Conservation (phyloP, 2,888 invertebrate genomes). For the Fragum sueziense region DNA sequence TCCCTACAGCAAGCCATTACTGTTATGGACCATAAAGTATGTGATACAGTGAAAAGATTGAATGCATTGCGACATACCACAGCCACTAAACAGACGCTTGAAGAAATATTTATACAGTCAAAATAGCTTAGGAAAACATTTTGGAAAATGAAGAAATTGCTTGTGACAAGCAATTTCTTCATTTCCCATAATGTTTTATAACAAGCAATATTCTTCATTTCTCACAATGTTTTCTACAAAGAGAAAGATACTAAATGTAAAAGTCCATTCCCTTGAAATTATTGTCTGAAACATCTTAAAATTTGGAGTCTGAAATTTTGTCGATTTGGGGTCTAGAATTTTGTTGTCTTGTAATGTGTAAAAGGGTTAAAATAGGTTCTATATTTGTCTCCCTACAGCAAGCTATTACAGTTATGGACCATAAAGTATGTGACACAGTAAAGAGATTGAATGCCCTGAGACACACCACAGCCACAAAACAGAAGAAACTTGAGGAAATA, state of each 20-base stretch:
- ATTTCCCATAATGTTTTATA: neutral
- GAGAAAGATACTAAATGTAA: neutral
- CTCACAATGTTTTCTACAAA: neutral
- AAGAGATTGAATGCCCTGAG: conserved; percentile 79
- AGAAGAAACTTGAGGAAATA: conserved; percentile 79
- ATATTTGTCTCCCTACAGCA: conserved; percentile 66
- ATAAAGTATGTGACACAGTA: conserved; percentile 81
- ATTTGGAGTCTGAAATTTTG: too few species aligned
- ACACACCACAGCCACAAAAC: conserved; percentile 78
- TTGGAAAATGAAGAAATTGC: neutral
- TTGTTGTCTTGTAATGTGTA: neutral
- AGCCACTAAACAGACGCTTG: conserved; percentile 76
- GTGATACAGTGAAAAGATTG: conserved; percentile 80
- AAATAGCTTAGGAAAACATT: neutral
- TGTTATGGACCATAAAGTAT: conserved; percentile 81
- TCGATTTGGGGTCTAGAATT: neutral
- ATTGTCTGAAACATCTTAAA: neutral
- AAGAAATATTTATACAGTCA: neutral
- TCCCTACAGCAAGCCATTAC: conserved; percentile 78
- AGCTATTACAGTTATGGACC: conserved; percentile 81
- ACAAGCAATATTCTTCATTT: neutral
- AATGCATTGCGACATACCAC: conserved; percentile 79
- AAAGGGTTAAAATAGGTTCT: neutral
- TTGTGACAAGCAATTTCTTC: neutral
- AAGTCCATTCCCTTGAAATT: neutral